phyloP scores from a whole-genome alignment of 1,140 invertebrate genomes.

The Helicoverpa zea region DNA sequence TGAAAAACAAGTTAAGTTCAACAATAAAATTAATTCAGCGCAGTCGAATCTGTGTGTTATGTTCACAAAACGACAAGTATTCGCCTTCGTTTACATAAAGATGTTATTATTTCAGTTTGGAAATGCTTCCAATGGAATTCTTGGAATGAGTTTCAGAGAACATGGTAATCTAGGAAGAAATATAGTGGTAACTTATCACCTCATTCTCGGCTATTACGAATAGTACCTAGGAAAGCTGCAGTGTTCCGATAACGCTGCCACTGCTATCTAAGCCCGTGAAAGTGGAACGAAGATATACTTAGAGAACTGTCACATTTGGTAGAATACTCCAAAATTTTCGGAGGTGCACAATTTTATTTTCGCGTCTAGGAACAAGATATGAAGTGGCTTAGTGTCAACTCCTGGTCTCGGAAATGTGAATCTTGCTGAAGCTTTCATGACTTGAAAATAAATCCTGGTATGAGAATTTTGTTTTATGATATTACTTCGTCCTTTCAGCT shows the following conservation, averaged over 20 bases:
- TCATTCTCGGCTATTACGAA: background rate
- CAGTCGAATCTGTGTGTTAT: conserved; percentile 29
- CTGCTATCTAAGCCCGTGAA: background rate
- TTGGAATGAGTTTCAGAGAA: background rate
- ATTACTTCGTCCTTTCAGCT: background rate
- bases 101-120: conserved; percentile 40
- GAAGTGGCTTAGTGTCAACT: background rate
- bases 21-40: conserved; percentile 44
- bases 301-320: background rate
- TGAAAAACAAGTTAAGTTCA: conserved; percentile 44
- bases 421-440: background rate
- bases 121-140: background rate
- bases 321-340: conserved; percentile 17
- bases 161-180: conserved; percentile 14
- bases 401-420: background rate
- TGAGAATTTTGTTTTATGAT: background rate
- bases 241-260: background rate
- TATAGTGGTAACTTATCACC: conserved; percentile 10
- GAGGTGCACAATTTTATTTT: conserved; percentile 15
- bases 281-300: background rate
- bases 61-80: conserved; percentile 32
- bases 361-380: conserved; percentile 5
- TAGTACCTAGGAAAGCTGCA: background rate
- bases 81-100: conserved; percentile 31
- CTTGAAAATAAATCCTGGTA: background rate